Conservation (phyloP, 2,113 vertebrate genomes). For the Tyto alba region DNA sequence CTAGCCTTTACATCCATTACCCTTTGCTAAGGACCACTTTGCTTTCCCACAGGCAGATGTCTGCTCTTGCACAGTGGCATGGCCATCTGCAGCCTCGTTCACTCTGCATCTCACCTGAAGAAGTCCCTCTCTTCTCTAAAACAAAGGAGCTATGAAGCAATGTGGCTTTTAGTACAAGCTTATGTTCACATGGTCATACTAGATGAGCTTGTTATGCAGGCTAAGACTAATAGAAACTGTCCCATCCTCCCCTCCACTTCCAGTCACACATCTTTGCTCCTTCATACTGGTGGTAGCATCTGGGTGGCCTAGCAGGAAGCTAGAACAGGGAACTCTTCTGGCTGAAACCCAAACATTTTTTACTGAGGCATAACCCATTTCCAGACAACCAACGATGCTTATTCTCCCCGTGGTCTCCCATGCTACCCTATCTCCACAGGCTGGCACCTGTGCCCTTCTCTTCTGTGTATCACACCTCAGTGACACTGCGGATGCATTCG, state of each 20-base stretch:
- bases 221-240: neutral
- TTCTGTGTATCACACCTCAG: neutral
- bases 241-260: neutral
- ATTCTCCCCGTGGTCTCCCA: neutral
- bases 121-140: neutral
- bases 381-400: neutral
- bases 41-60: neutral
- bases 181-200: neutral
- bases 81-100: neutral
- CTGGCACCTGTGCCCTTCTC: neutral
- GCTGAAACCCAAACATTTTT: neutral
- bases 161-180: neutral
- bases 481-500: neutral
- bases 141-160: neutral
- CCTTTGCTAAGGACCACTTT: neutral
- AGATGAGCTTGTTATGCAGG: neutral
- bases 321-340: neutral
- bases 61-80: neutral
- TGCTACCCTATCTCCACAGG: neutral
- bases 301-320: neutral
- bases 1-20: neutral
- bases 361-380: neutral
- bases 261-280: neutral
- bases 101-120: neutral
- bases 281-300: neutral